These are phyloP conservation scores for Eolophus roseicapilla DNA, from an alignment of 2,113 vertebrate genomes.

Conservation along the genomic window DNA sequence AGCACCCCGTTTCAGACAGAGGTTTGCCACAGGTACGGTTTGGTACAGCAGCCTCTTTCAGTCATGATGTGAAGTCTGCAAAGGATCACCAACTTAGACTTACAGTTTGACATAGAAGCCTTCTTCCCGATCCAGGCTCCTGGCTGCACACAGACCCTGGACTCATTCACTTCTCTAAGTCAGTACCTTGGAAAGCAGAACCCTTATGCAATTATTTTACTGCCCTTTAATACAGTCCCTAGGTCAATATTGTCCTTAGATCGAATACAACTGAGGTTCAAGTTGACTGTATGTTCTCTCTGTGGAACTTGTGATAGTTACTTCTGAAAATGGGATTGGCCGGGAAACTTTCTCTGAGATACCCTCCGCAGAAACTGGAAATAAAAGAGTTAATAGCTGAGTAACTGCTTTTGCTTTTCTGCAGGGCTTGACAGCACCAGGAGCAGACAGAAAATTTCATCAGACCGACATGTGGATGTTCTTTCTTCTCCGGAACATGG, in stretches of 20 bases:
- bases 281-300: background rate
- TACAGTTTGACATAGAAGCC: accelerated
- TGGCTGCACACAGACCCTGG: background rate
- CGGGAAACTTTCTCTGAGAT: background rate
- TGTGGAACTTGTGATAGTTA: background rate
- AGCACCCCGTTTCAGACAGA: background rate
- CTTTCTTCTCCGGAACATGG: background rate
- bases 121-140: background rate
- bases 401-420: background rate
- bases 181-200: background rate
- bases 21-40: background rate
- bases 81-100: too few species aligned
- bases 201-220: background rate
- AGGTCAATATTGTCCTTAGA: background rate
- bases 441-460: background rate
- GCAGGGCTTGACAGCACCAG: accelerated
- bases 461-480: too few species aligned
- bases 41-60: background rate
- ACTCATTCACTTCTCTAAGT: background rate
- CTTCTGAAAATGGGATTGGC: background rate
- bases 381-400: background rate
- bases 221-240: background rate
- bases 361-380: background rate
- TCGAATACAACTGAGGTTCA: background rate
- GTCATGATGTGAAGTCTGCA: accelerated